These are phyloP conservation scores for Hyposoter didymator DNA, from an alignment of 2,888 invertebrate species.

Conservation along the genomic window DNA sequence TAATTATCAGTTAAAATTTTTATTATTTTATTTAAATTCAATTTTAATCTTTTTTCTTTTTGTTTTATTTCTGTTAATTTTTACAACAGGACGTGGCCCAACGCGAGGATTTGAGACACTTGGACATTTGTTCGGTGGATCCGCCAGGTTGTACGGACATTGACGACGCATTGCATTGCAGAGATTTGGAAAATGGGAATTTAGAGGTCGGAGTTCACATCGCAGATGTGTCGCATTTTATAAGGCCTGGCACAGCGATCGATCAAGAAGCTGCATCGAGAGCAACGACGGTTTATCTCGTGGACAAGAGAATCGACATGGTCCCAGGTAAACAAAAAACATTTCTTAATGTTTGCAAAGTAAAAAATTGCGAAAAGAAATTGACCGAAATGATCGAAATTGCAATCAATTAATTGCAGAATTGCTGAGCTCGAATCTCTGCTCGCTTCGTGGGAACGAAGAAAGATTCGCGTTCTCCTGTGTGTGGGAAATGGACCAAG, in stretches of 20 bases:
- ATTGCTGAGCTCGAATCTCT: conserved; percentile 96
- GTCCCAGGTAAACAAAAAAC: conserved; percentile 85
- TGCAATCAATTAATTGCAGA: conserved; percentile 85
- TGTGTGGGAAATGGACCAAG: conserved; percentile 95
- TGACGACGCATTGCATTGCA: conserved; percentile 98
- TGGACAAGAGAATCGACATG: conserved; percentile 97
- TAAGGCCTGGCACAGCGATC: conserved; percentile 95
- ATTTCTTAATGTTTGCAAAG: neutral
- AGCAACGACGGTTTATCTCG: conserved; percentile 98
- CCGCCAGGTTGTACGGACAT: conserved; percentile 99
- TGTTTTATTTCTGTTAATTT: neutral
- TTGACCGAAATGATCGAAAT: neutral
- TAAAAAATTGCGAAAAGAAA: neutral
- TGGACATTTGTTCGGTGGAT: conserved; percentile 97
- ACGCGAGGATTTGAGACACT: conserved; percentile 93
- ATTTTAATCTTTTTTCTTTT: neutral
- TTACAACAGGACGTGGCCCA: conserved; percentile 88
- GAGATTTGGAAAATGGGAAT: conserved; percentile 89
- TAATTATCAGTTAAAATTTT: too few relatives aligned
- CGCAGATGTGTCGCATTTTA: conserved; percentile 99
- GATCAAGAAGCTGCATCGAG: conserved; percentile 97
- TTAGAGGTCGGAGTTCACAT: conserved; percentile 98
- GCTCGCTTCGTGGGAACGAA: conserved; percentile 95
- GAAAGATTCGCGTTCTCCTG: conserved; percentile 98
- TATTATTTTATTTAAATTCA: neutral